These are phyloP conservation scores for Acrocera orbiculus DNA, from an alignment of 2,888 invertebrate genomes.

Conservation along the genomic window DNA sequence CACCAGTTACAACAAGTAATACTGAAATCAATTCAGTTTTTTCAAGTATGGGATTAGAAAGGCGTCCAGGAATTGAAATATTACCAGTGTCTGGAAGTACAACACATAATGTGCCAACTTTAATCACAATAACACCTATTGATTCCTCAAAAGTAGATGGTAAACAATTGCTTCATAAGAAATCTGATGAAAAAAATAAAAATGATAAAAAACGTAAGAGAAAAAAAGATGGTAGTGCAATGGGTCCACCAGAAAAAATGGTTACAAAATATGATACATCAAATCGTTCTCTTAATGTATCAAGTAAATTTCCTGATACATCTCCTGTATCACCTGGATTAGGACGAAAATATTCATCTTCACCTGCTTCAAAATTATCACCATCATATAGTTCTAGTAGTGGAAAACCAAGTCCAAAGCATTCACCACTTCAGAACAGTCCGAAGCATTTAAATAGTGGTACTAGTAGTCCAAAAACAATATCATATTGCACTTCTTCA, in stretches of 20 bases:
- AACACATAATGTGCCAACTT: conserved; percentile 47
- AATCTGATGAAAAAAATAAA: conserved; percentile 30
- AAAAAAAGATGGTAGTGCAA: conserved; percentile 42
- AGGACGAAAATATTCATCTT: conserved; percentile 50
- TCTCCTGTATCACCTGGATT: conserved; percentile 51
- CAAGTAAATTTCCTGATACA: conserved; percentile 48
- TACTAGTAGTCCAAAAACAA: conserved; percentile 58
- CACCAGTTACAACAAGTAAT: conserved; percentile 37
- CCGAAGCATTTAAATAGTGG: conserved; percentile 50
- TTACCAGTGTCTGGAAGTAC: conserved; percentile 55
- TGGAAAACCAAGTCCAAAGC: conserved; percentile 46
- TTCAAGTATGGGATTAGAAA: conserved; percentile 41
- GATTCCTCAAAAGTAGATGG: conserved; percentile 25
- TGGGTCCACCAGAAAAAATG: conserved; percentile 48
- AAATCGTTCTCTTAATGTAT: conserved; percentile 53
- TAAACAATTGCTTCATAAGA: conserved; percentile 8
- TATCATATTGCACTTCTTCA: conserved; percentile 55
- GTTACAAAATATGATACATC: conserved; percentile 49
- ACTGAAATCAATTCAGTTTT: conserved; percentile 42
- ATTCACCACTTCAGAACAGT: conserved; percentile 56
- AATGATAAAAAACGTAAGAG: conserved; percentile 61
- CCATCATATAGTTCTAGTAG: conserved; percentile 38
- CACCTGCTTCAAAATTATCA: conserved; percentile 46
- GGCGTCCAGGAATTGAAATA: conserved; percentile 66
- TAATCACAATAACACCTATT: conserved; percentile 76